Evolutionary conservation across 2,888 invertebrate genomes (phyloP).

Genomic region (Hololepta plana): DNA sequence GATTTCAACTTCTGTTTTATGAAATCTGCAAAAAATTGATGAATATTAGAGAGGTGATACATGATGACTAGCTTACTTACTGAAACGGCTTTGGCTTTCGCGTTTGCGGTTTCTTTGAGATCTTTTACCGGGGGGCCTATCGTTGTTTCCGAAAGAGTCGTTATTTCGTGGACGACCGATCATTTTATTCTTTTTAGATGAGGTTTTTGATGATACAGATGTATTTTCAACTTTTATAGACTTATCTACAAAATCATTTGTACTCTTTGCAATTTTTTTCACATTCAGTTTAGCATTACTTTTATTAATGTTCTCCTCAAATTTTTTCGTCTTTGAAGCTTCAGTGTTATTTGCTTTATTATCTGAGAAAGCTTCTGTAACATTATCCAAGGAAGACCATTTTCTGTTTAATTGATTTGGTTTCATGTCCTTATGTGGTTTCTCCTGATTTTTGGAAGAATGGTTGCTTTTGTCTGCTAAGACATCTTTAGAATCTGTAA

Average conservation of each 20-base stretch:
- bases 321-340: conserved; percentile 19
- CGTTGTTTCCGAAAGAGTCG: conserved; percentile 15
- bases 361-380: conserved; percentile 25
- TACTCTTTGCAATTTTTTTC: conserved; percentile 28
- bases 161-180: no score
- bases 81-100: conserved; percentile 25
- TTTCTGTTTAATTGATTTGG: conserved; percentile 27
- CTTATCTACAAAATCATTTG: conserved; percentile 17
- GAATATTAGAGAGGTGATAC: background rate
- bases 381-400: conserved; percentile 42
- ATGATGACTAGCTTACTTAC: conserved; percentile 12
- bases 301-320: conserved; percentile 32
- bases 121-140: conserved; percentile 28
- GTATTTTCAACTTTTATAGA: no score
- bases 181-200: no score
- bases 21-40: conserved; percentile 17
- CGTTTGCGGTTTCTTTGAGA: conserved; percentile 33
- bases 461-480: conserved; percentile 14
- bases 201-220: no score
- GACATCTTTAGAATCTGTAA: conserved; percentile 30
- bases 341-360: conserved; percentile 24
- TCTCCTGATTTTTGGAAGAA: no score
- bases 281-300: conserved; percentile 28
- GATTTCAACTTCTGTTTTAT: conserved; percentile 28
- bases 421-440: background rate